phyloP scores from a whole-genome alignment of 2,797 vertebrate species.

The Pelodytes ibericus region DNA sequence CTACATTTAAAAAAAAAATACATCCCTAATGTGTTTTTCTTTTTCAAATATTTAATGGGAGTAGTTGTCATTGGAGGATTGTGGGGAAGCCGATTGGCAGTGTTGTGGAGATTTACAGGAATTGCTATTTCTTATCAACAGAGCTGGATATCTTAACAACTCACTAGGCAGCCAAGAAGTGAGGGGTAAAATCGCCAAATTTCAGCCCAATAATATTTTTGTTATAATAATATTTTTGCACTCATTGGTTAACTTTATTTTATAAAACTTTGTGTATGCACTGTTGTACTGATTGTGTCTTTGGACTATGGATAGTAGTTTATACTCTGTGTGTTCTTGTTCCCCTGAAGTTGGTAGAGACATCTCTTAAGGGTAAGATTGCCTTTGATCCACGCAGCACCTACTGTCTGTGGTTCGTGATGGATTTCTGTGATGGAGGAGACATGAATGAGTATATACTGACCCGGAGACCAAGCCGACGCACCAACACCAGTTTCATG shows the following conservation, averaged over 20 bases:
- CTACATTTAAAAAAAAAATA: no score
- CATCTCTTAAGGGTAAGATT: slow-evolving; percentile 94
- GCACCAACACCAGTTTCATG: slow-evolving; percentile 97
- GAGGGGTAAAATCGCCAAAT: no score
- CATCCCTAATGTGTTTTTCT: no score
- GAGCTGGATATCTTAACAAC: no score
- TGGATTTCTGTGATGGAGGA: slow-evolving; percentile 97
- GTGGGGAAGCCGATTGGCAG: no score
- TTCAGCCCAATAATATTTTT: no score
- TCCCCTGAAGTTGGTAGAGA: slow-evolving; percentile 80
- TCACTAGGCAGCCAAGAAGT: no score
- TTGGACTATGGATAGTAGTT: neutral
- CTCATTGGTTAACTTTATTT: no score
- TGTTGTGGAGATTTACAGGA: no score
- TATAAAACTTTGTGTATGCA: no score
- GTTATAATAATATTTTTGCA: no score
- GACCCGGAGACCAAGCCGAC: slow-evolving; percentile 91
- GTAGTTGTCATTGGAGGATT: neutral
- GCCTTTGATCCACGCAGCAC: slow-evolving; percentile 90
- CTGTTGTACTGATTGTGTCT: neutral
- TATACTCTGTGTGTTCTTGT: slow-evolving; percentile 46
- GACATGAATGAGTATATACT: slow-evolving; percentile 97
- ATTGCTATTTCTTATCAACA: no score
- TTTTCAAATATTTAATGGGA: neutral
- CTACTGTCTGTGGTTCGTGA: slow-evolving; percentile 98